Conservation (phyloP, 2,888 invertebrate genomes). For the Drosophila antonietae region DNA sequence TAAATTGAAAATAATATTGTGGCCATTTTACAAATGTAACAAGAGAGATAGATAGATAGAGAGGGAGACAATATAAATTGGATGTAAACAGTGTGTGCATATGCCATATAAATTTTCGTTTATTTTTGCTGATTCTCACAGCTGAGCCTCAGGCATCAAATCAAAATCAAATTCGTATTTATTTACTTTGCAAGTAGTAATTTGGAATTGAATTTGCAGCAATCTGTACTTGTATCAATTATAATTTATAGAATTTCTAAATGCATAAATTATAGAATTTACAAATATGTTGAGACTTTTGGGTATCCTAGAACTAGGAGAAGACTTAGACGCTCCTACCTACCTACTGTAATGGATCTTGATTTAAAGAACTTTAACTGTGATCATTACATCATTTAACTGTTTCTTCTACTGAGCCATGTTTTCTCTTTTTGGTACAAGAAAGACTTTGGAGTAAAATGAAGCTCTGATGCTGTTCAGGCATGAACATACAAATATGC, state of each 20-base stretch:
- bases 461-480: too few relatives aligned
- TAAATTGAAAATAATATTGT: constrained; percentile 75
- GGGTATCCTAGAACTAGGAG: too few relatives aligned
- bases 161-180: background rate
- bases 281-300: background rate
- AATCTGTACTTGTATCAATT: background rate
- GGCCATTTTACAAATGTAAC: background rate
- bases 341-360: too few relatives aligned
- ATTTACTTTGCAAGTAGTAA: constrained; percentile 1
- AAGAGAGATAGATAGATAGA: background rate
- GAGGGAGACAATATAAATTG: constrained; percentile 14
- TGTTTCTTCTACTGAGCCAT: too few relatives aligned
- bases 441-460: too few relatives aligned
- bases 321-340: too few relatives aligned
- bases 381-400: too few relatives aligned
- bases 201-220: background rate
- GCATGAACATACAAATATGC: too few relatives aligned
- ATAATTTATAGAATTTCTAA: background rate
- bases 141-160: constrained; percentile 5
- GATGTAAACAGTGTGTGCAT: background rate
- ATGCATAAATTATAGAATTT: background rate
- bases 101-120: background rate
- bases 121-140: constrained; percentile 3
- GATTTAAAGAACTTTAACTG: too few relatives aligned
- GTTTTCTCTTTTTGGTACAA: too few relatives aligned